These are phyloP conservation scores for Cheilosia grossa DNA, from an alignment of 2,888 invertebrate genomes.

Conservation along the genomic window DNA sequence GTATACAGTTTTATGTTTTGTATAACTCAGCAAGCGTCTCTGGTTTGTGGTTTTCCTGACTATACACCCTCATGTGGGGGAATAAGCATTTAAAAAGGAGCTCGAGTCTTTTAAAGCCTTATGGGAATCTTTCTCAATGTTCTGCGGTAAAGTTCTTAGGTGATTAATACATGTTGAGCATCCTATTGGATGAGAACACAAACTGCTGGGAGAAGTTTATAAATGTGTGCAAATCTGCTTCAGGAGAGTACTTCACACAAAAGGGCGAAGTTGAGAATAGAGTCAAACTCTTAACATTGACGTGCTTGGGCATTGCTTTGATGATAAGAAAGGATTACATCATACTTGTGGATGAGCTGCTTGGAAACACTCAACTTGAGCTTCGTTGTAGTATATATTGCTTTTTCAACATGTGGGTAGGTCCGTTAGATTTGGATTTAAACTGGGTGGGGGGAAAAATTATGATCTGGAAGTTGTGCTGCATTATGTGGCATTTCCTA, in stretches of 20 bases:
- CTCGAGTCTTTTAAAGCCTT: neutral
- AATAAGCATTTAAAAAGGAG: constrained; percentile 11
- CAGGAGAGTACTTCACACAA: neutral
- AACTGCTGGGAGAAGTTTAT: neutral
- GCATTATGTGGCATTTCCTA: too few species aligned
- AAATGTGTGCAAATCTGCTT: neutral
- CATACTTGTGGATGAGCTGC: neutral
- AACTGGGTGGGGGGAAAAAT: neutral
- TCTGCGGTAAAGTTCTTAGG: too few species aligned
- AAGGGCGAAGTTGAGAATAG: neutral
- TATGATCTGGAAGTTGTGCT: too few species aligned
- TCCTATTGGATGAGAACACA: neutral
- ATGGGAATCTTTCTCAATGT: too few species aligned
- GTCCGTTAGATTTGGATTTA: neutral
- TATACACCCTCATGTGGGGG: neutral
- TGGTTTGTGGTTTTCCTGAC: neutral
- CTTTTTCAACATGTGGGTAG: neutral
- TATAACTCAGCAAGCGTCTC: neutral
- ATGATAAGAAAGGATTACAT: constrained; percentile 15
- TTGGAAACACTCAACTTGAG: neutral
- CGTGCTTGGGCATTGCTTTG: neutral
- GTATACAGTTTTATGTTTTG: constrained; percentile 48
- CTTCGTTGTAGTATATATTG: neutral
- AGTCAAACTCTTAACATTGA: neutral
- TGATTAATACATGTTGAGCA: neutral